Percentiles rank a stretch among this genome's conserved stretches.
Conservation (phyloP, 2,113 vertebrate genomes). For the Anarhynchus alexandrinus region DNA sequence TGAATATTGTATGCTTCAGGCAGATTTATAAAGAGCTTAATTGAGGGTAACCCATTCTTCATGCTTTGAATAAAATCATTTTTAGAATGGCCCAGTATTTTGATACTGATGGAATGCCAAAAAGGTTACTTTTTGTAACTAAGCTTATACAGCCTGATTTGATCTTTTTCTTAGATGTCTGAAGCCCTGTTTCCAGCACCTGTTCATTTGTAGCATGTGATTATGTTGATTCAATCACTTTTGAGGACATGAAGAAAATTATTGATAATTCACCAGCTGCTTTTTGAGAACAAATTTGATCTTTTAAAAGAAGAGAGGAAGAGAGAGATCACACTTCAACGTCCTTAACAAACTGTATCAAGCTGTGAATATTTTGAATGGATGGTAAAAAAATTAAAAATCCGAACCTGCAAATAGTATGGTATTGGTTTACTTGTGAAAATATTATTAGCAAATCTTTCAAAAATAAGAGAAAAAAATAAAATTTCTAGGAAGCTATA, state of each 20-base stretch:
- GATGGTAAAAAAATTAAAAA: neutral
- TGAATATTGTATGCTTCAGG: neutral
- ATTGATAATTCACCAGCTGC: conserved; percentile 39
- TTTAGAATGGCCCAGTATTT: neutral
- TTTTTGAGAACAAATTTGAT: conserved; percentile 2
- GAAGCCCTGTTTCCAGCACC: neutral
- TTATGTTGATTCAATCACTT: conserved; percentile 30
- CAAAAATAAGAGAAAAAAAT: neutral
- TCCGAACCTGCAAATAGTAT: neutral
- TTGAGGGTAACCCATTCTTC: neutral
- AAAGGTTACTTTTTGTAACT: neutral
- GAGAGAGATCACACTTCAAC: neutral
- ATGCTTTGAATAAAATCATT: neutral
- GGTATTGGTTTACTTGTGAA: neutral
- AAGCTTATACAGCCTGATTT: neutral
- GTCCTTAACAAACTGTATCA: neutral
- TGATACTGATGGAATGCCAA: neutral
- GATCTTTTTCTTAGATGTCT: neutral
- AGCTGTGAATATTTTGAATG: neutral
- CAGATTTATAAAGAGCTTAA: neutral
- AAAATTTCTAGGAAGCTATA: neutral
- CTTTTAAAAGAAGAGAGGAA: neutral
- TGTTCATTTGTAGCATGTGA: neutral
- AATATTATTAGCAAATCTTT: neutral
- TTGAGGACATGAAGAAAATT: neutral